A percentile compares a stretch with the other conserved stretches of the same genome.
Evolutionary conservation across 2,113 vertebrate genomes (phyloP).

Genomic region (Ploceus nigricollis): DNA sequence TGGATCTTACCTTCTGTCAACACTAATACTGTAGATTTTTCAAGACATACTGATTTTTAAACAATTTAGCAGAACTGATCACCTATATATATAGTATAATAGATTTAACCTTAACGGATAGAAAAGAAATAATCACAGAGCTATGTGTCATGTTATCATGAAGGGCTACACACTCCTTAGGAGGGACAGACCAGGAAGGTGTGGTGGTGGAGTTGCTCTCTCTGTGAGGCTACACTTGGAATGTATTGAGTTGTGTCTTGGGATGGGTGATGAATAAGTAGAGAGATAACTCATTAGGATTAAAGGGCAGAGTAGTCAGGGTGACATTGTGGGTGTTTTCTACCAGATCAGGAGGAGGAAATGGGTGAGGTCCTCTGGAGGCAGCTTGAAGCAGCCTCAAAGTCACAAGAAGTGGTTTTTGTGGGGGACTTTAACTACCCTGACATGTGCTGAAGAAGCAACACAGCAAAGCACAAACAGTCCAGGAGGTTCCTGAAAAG

Average conservation of each 20-base stretch:
- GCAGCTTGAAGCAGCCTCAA: neutral
- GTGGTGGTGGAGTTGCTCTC: no score
- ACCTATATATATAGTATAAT: neutral
- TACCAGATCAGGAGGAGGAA: neutral
- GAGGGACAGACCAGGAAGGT: neutral
- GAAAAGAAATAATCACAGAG: neutral
- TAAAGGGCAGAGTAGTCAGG: neutral
- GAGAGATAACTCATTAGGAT: neutral
- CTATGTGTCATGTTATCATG: neutral
- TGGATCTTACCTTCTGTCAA: neutral
- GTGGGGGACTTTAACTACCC: neutral
- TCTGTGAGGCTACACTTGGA: neutral
- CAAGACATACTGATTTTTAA: neutral
- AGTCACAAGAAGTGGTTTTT: neutral
- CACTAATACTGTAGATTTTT: neutral
- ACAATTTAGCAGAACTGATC: neutral
- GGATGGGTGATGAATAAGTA: neutral
- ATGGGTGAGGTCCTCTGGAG: neutral
- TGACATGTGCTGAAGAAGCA: neutral
- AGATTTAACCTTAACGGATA: neutral
- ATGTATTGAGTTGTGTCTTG: neutral
- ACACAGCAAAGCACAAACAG: neutral
- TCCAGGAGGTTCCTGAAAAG: neutral
- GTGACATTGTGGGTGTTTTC: neutral
- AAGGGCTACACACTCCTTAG: neutral